Evolutionary conservation across 1,140 invertebrate genomes (phyloP), one percentile per base, ranked within the genome.

Genomic region (Trichogramma pretiosum): DNA sequence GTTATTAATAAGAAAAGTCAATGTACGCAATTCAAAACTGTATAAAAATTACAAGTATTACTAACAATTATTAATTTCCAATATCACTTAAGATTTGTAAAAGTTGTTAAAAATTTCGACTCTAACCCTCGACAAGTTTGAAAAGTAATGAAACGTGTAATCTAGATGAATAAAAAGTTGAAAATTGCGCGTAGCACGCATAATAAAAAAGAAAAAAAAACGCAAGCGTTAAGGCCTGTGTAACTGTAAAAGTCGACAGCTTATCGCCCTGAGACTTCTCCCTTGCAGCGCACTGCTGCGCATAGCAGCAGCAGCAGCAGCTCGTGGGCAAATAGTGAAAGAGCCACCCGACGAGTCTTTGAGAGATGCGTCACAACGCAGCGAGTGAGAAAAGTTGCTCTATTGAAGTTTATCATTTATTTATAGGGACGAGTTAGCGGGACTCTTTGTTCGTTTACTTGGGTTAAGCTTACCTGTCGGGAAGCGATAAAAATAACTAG

Each of bases 381-480:
- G 14, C 13, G 23, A 38, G 19, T 38, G n/a, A 28, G 23, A 17
- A 28, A 28, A 40, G 38, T 40, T 40, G n/a, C 13, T 40, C 28
- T 44, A 44, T 44, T 24, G 42, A 36, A 21, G 42, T 44, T 44
- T 44, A 44, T 44, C 33, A 26, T 44, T 44, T 44, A 36, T 44
- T 35, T 22, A 35, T n/a, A 8, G 3, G 0, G 1, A 19, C 28
- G 39, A 19, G 28, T 40, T 19, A 5, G 21, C 23, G 23, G 19
- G 18, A 13, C 7, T 13, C 13, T 7, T 7, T 28, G 26, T 28
- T 28, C 13, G 26, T n/a, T n/a, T n/a, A n/a, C n/a, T n/a, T n/a
- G n/a, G n/a, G n/a, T n/a, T n/a, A n/a, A n/a, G n/a, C n/a, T n/a
- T n/a, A 28, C 13, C 7, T 13, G 26, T 9, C 13, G 13, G 26